phyloP scores from a whole-genome alignment of 30 jellyfish, hydroid and myxozoan species.

The Pelagia noctiluca region DNA sequence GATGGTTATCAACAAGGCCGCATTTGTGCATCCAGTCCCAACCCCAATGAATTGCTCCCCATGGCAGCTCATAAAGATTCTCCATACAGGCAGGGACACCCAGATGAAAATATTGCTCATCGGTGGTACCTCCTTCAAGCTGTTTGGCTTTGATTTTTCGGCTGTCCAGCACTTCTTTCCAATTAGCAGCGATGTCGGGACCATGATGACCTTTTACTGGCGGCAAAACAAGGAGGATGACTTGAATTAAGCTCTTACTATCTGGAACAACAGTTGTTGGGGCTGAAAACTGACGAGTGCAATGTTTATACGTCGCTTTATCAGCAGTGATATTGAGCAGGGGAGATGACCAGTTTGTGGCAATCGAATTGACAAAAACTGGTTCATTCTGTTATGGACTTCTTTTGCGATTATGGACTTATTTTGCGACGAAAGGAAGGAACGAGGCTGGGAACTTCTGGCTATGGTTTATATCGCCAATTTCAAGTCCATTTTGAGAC shows the following conservation, averaged over 20 bases:
- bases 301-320: constrained; percentile 32
- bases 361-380: neutral
- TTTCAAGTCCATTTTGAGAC: neutral
- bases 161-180: neutral
- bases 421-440: constrained; percentile 14
- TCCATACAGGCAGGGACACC: constrained; percentile 17
- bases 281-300: neutral
- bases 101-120: constrained; percentile 41
- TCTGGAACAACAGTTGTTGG: neutral
- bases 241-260: neutral
- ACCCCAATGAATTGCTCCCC: constrained; percentile 23
- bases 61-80: neutral
- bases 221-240: neutral
- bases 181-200: constrained; percentile 8
- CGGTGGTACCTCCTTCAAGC: constrained; percentile 27
- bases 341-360: constrained; percentile 32
- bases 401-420: no score
- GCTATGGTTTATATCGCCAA: constrained; percentile 35
- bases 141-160: neutral
- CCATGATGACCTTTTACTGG: constrained; percentile 26
- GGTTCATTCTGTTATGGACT: neutral
- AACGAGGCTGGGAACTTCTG: constrained; percentile 14
- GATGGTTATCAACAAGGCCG: constrained; percentile 19
- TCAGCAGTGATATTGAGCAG: constrained; percentile 6
- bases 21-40: constrained; percentile 15